Conservation (phyloP, 2,113 vertebrate species). For the Cyprinodon brontotheroides region DNA sequence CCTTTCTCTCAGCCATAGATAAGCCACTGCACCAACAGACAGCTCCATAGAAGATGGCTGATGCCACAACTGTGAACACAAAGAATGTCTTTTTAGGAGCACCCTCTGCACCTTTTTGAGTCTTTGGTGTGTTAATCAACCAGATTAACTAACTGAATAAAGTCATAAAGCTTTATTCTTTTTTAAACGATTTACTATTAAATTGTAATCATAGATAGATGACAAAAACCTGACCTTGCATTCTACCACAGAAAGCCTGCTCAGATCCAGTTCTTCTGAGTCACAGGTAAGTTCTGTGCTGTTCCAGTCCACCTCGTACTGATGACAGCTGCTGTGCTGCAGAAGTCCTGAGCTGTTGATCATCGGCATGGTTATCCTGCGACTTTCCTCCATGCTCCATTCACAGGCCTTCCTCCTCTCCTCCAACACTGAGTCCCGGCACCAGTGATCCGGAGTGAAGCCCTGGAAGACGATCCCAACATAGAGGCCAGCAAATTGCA, state of each 20-base stretch:
- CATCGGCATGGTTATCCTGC: slow-evolving; percentile 67
- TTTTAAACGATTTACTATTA: no score
- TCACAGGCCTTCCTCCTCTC: slow-evolving; percentile 79
- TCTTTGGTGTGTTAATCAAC: no score
- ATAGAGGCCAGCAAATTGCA: slow-evolving; percentile 89
- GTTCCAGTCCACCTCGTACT: slow-evolving; percentile 81
- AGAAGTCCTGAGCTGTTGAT: slow-evolving; percentile 47
- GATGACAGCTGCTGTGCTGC: slow-evolving; percentile 73
- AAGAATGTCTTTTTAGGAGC: no score
- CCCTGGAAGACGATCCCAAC: slow-evolving; percentile 93
- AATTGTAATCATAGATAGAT: no score
- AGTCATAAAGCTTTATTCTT: no score
- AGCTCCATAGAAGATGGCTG: no score
- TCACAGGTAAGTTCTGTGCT: slow-evolving; percentile 63
- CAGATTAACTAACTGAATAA: no score
- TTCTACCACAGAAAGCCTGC: slow-evolving; percentile 46
- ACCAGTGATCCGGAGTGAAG: slow-evolving; percentile 85
- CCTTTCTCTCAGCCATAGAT: no score
- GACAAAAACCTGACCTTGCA: slow-evolving; percentile 47
- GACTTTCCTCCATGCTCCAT: slow-evolving; percentile 80
- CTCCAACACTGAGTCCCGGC: slow-evolving; percentile 79
- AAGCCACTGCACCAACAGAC: no score
- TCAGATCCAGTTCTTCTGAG: slow-evolving; percentile 52
- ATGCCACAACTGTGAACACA: no score
- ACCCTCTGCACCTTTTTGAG: no score